Evolutionary conservation across 1,140 invertebrate species (phyloP).

Genomic region (Drosophila hydei): DNA sequence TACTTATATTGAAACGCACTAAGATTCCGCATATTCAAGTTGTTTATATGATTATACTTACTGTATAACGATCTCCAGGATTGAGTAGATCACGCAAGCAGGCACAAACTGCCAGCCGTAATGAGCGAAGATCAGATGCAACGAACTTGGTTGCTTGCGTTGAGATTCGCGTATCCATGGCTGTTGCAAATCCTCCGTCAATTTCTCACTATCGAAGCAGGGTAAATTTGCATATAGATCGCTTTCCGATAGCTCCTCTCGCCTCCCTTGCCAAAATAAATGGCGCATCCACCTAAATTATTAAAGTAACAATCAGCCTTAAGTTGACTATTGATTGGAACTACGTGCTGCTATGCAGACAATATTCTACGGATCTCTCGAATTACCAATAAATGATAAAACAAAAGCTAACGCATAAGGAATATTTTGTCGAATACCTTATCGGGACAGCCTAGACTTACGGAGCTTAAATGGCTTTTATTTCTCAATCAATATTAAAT

Average conservation of each 20-base stretch:
- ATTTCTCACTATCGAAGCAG: conserved; percentile 84
- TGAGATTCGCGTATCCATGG: conserved; percentile 85
- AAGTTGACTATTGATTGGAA: conserved; percentile 16
- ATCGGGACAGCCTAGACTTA: conserved; percentile 8
- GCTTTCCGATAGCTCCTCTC: conserved; percentile 79
- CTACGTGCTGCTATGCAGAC: conserved; percentile 45
- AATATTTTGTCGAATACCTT: conserved; percentile 2
- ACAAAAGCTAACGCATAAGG: background rate
- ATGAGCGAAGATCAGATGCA: conserved; percentile 86
- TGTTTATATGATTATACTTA: conserved; percentile 28
- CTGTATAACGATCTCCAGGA: conserved; percentile 67
- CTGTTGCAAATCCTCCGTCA: conserved; percentile 85
- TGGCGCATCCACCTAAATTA: conserved; percentile 78
- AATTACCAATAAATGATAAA: conserved; percentile 2
- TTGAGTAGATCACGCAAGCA: conserved; percentile 62
- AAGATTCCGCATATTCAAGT: no score
- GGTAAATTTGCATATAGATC: conserved; percentile 84
- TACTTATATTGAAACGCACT: no score
- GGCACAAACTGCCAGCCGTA: conserved; percentile 84
- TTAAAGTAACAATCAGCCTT: conserved; percentile 1
- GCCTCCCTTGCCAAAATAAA: conserved; percentile 80
- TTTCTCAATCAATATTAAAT: background rate
- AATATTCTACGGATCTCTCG: conserved; percentile 1
- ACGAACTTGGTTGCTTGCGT: conserved; percentile 83
- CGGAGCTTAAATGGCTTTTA: conserved; percentile 7